Conservation (phyloP, 2,113 vertebrate species). For the Gopherus evgoodei region DNA sequence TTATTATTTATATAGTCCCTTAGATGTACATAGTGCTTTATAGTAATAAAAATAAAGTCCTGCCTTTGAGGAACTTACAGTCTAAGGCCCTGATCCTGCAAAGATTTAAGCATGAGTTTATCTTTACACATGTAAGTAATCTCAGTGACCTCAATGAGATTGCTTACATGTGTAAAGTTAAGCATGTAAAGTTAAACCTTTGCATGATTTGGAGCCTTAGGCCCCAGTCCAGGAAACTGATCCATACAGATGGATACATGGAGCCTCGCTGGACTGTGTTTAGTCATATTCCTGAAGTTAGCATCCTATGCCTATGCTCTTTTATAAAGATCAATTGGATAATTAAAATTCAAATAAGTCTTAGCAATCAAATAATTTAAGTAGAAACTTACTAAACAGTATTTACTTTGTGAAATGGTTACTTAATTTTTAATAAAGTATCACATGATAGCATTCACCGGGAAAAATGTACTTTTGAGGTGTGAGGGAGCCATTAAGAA, state of each 20-base stretch:
- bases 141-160: background rate
- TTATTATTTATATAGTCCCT: background rate
- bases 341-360: background rate
- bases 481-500: background rate
- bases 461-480: background rate
- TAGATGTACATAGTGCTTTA: background rate
- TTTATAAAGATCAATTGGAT: background rate
- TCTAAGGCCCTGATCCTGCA: background rate
- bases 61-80: background rate
- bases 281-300: background rate
- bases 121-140: fast-evolving
- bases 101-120: background rate
- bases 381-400: background rate
- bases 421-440: background rate
- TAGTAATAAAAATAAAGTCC: background rate
- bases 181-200: fast-evolving
- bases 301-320: background rate
- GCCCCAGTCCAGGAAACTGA: background rate
- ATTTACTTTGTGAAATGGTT: background rate
- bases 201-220: background rate
- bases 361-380: background rate
- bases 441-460: background rate
- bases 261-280: background rate
- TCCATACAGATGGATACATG: background rate
- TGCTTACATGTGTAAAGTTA: background rate